Conservation (phyloP, 2,797 vertebrate species). For the Spea hammondii region DNA sequence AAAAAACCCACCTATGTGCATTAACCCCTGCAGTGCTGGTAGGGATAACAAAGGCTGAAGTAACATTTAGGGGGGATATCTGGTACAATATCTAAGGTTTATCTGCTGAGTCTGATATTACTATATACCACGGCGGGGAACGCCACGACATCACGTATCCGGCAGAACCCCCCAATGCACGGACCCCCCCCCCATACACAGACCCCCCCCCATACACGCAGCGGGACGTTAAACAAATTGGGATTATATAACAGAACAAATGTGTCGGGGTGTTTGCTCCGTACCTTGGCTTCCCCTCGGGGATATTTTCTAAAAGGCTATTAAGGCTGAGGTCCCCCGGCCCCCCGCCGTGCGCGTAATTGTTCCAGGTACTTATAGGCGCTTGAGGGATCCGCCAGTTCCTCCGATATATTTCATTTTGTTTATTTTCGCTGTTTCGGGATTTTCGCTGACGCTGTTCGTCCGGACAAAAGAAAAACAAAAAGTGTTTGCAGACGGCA, state of each 20-base stretch:
- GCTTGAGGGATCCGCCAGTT: neutral
- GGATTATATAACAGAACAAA: neutral
- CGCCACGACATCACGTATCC: no score
- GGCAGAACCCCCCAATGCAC: no score
- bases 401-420: neutral
- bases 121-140: no score
- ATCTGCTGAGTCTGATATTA: no score
- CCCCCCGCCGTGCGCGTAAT: slow-evolving; percentile 21
- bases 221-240: neutral
- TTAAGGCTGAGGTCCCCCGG: slow-evolving; percentile 14
- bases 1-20: no score
- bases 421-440: neutral
- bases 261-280: neutral
- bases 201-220: no score
- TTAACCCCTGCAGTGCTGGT: no score
- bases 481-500: slow-evolving; percentile 6
- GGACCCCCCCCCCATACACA: no score
- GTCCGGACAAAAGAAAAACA: neutral
- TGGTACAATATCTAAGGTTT: no score
- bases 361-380: slow-evolving; percentile 28
- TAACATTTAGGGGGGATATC: no score
- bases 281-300: neutral
- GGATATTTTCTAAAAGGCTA: slow-evolving; percentile 9
- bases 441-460: slow-evolving; percentile 4
- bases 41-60: no score